Evolutionary conservation across 1,140 invertebrate genomes (phyloP), one percentile per base, ranked within the genome.

Genomic region (Drosophila jambulina): DNA sequence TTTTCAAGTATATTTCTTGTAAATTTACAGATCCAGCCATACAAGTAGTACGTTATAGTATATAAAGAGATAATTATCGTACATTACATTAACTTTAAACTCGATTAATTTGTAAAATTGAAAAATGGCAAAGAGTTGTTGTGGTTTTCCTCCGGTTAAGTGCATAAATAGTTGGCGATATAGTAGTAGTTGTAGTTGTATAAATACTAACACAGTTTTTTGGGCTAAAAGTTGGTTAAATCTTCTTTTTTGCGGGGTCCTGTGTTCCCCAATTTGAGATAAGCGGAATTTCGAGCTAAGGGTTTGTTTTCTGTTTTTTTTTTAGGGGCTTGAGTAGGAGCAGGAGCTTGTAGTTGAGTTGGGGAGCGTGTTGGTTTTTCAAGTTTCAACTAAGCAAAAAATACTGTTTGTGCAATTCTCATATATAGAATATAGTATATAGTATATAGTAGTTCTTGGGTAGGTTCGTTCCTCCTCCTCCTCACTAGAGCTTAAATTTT

Each of bases 381-480:
- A 48, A 48, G 42, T 65, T 49, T 83, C 61, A 88, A 88, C 80
- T 88, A 88, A 88, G 84, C 85, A 88, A 88, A 88, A 88, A 88
- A 87, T 90, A 88, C 85, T 90, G 85, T 88, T 85, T 88, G 84
- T 88, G 84, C 84, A 84, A 84, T 84, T 88, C 82, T 88, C 84
- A 82, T 82, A 36, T 54, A 29, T 19, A 42, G 40, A 19, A 19
- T 19, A 82, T 61, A 71, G 72, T 76, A 46, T 60, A 32, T 53
- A 53, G 48, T 27, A 15, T 51, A 53, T 56, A 51, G 53, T 63
- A 75, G 70, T 77, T 57, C 63, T 78, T 69, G 60, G 54, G 68
- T 72, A 59, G 67, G 43, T 75, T 51, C 62, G 34, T 32, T 54
- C 48, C 63, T 63, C 34, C 60, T 54, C 45, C 45, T 42, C 21